Evolutionary conservation across 30 jellyfish, hydroid and myxozoan genomes (phyloP), one percentile per base, ranked within the genome.

Genomic region (Pseudorhiza aurosa): DNA sequence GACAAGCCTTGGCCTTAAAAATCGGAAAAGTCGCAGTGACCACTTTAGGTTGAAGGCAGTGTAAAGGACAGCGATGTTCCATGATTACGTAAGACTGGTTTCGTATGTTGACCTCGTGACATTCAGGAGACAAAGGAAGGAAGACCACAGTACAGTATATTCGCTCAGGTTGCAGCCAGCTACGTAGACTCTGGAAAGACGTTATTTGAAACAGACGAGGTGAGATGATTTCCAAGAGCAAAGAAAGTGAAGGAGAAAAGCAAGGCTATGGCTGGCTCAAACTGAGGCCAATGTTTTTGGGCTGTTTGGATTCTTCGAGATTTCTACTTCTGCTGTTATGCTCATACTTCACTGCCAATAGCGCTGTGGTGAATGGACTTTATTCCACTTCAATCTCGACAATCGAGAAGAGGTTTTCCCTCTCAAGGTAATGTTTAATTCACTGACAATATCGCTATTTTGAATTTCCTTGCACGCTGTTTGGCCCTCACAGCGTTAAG

Each of bases 351-450:
- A 28, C 32, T 18, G 53, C 59, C 42, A 77, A 77, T 82, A 65
- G 82, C 49, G 49, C 72, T 2, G 89, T 77, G 18, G 42, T 77
- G 17, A 77, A 32, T 62, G 89, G 89, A 7, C 42, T 77, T 14
- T 77, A 35, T 39, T 77, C 89, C 11, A 42, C 78, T 40, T 77
- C 89, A 8, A 42, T 77, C 10, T 77, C 89, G 46, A 77, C 89
- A 7, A 77, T 77, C 2, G 89, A 77, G 73, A 44, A 32, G 26
- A 59, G 89, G 29, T 77, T 77, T 46, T 58, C 62, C 10, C 75
- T 77, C 25, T 59, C 89, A 18, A 77, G 89, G 89, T 77, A 59
- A 14, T n/a, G n/a, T n/a, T n/a, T n/a, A n/a, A n/a, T n/a, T n/a
- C n/a, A n/a, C n/a, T n/a, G n/a, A n/a, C n/a, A n/a, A n/a, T n/a